Percentiles rank a stretch among this genome's conserved stretches.
phyloP scores from a whole-genome alignment of 2,888 invertebrate species.

The Phengaris arion region DNA sequence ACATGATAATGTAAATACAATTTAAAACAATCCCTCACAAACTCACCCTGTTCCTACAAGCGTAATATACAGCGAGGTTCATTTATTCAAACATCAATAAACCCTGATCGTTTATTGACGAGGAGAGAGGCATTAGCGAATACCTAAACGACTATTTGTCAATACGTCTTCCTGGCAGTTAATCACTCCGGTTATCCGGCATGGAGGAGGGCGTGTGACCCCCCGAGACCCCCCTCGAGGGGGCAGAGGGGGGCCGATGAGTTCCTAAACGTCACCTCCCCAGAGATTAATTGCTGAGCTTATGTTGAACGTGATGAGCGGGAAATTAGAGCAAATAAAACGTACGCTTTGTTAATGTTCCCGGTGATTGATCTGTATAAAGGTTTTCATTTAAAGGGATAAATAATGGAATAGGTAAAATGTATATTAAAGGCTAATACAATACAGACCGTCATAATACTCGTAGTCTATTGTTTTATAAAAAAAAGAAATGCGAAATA shows the following conservation, averaged over 20 bases:
- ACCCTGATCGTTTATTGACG: slow-evolving; percentile 70
- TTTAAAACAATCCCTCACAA: not conserved
- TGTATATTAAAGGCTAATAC: not conserved
- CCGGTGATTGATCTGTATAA: slow-evolving; percentile 25
- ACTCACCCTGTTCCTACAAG: not conserved
- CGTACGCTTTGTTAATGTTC: slow-evolving; percentile 33
- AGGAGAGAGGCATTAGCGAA: slow-evolving; percentile 71
- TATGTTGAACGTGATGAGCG: slow-evolving; percentile 62
- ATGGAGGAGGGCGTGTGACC: slow-evolving; percentile 38
- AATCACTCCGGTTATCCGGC: slow-evolving; percentile 73
- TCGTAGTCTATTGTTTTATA: not conserved
- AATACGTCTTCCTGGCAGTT: slow-evolving; percentile 77
- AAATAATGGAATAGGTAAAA: not conserved
- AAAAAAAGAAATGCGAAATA: too few species aligned
- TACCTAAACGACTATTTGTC: slow-evolving; percentile 78
- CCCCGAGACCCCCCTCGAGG: slow-evolving; percentile 24
- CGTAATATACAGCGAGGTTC: slow-evolving; percentile 22
- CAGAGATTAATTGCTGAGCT: slow-evolving; percentile 75
- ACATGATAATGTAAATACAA: not conserved
- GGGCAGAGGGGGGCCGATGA: slow-evolving; percentile 44
- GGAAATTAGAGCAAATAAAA: slow-evolving; percentile 55
- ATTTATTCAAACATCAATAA: slow-evolving; percentile 36
- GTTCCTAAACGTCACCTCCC: slow-evolving; percentile 60
- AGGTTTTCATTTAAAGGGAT: not conserved
- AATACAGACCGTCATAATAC: not conserved